These are phyloP conservation scores for Conops quadrifasciatus DNA, from an alignment of 2,888 invertebrate species.

Conservation along the genomic window DNA sequence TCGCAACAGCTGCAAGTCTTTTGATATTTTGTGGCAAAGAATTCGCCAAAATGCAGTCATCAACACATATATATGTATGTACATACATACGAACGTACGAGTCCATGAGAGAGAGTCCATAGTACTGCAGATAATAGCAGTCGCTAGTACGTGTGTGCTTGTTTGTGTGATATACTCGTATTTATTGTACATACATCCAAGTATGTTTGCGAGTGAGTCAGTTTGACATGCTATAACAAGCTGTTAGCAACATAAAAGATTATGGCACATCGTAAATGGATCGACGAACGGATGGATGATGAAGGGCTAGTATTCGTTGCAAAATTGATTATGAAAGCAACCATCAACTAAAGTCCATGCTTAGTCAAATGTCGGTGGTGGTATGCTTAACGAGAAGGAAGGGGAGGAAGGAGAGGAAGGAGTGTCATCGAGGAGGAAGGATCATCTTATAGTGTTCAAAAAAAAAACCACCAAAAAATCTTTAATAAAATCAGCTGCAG, in stretches of 20 bases:
- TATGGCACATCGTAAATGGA: constrained; percentile 8
- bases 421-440: too few species aligned
- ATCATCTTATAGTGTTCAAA: too few species aligned
- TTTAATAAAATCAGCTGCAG: background rate
- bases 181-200: background rate
- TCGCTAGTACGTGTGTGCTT: constrained; percentile 32
- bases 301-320: background rate
- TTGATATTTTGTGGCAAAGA: constrained; percentile 18
- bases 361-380: background rate
- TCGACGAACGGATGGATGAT: background rate
- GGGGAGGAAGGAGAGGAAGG: too few species aligned
- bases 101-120: background rate
- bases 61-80: constrained; percentile 14
- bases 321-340: background rate
- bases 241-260: constrained; percentile 20
- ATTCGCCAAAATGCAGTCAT: constrained; percentile 5
- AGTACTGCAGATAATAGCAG: background rate
- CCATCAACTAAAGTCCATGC: background rate
- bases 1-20: constrained; percentile 8
- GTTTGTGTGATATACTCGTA: constrained; percentile 16
- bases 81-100: background rate
- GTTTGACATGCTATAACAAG: constrained; percentile 15
- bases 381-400: background rate
- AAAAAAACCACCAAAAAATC: background rate
- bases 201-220: constrained; percentile 4